Conservation (phyloP, 2,888 invertebrate species). For the Lithophane leautieri region DNA sequence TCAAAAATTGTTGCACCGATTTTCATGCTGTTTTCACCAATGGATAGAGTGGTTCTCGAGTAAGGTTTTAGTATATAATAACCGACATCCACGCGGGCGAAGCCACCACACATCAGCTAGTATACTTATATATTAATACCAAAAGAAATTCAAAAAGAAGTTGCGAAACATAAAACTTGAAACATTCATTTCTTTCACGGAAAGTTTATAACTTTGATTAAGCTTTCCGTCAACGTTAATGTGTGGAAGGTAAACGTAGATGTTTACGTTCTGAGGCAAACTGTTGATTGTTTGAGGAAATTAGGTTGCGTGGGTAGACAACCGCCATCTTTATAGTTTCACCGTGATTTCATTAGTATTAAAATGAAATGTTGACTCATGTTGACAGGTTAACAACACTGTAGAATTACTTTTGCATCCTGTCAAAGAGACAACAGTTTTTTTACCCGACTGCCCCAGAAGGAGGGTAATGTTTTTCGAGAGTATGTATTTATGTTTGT, state of each 20-base stretch:
- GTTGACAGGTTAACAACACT: background rate
- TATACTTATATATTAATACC: no score
- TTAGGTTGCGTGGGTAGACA: conserved; percentile 28
- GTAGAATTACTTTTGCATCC: background rate
- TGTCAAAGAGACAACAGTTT: background rate
- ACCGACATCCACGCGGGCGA: no score
- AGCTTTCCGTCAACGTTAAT: conserved; percentile 32
- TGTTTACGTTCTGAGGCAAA: conserved; percentile 32
- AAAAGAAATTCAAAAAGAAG: background rate
- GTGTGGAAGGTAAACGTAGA: conserved; percentile 36
- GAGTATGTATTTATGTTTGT: no score
- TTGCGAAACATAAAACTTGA: background rate
- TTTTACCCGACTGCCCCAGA: no score
- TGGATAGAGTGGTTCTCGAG: no score
- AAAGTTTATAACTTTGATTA: conserved; percentile 47
- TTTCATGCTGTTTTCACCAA: no score
- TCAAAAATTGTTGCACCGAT: no score
- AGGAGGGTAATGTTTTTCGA: no score
- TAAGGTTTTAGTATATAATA: no score
- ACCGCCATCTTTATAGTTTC: conserved; percentile 7
- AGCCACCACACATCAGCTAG: no score
- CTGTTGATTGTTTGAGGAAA: conserved; percentile 50
- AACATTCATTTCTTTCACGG: conserved; percentile 1
- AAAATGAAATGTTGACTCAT: conserved; percentile 15
- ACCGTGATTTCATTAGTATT: conserved; percentile 21